Evolutionary conservation across 2,113 vertebrate genomes (phyloP).

Genomic region (Steatornis caripensis): DNA sequence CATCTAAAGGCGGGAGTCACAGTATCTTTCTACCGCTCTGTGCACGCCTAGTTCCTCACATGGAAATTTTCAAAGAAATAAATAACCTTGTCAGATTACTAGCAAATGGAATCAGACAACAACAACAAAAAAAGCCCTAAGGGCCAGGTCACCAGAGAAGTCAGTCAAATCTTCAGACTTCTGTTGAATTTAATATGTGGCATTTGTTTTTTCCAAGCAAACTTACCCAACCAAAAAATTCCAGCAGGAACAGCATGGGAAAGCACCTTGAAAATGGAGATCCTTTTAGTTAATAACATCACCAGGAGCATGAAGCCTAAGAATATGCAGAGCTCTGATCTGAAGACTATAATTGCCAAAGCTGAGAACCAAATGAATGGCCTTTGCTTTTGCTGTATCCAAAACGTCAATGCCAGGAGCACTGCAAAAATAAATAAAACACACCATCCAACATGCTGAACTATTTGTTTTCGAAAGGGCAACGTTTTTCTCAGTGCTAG

Average conservation of each 20-base stretch:
- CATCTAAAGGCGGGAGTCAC: not conserved
- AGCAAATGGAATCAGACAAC: not conserved
- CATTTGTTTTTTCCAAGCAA: not conserved
- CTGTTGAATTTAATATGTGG: not conserved
- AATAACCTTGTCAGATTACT: not conserved
- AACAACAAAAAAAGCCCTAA: not conserved
- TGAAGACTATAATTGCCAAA: slow-evolving; percentile 87
- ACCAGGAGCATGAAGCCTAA: slow-evolving; percentile 87
- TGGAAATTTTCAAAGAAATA: not conserved
- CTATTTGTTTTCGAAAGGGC: not conserved
- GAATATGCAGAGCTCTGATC: slow-evolving; percentile 87
- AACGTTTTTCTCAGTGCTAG: not conserved
- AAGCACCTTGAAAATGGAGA: slow-evolving; percentile 73
- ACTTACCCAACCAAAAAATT: slow-evolving; percentile 82
- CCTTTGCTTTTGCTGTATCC: slow-evolving; percentile 83
- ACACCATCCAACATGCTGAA: not conserved
- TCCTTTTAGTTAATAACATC: slow-evolving; percentile 73
- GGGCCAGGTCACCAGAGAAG: not conserved
- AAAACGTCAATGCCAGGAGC: slow-evolving; percentile 83
- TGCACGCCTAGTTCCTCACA: not conserved
- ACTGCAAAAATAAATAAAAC: slow-evolving; percentile 66
- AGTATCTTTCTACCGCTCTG: not conserved
- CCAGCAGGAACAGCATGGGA: slow-evolving; percentile 84
- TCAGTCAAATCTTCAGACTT: not conserved
- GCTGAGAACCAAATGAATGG: slow-evolving; percentile 88